Evolutionary conservation across 2,888 invertebrate genomes (phyloP).

Genomic region (Troides helena): DNA sequence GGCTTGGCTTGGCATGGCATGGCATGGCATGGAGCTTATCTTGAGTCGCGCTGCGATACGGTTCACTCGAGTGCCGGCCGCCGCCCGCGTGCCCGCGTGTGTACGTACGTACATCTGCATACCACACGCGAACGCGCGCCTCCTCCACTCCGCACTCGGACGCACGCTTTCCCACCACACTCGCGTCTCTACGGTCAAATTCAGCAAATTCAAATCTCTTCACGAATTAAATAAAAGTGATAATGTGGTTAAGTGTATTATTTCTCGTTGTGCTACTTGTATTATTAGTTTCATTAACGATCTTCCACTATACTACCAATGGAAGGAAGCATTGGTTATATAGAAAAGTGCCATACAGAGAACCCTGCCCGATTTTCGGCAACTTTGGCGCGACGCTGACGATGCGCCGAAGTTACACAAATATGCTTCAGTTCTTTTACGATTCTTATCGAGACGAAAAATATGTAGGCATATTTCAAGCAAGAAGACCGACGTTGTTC

Average conservation of each 20-base stretch:
- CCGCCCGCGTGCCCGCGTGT: constrained; percentile 39
- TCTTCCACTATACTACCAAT: constrained; percentile 63
- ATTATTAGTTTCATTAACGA: constrained; percentile 51
- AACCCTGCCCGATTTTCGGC: constrained; percentile 75
- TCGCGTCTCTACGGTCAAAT: constrained; percentile 10
- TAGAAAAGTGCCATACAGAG: constrained; percentile 67
- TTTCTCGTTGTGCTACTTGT: constrained; percentile 52
- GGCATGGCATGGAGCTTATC: constrained; percentile 61
- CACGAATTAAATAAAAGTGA: constrained; percentile 54
- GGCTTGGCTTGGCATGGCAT: constrained; percentile 30
- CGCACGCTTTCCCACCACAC: constrained; percentile 49
- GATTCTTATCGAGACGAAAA: constrained; percentile 56
- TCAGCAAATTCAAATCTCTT: background rate
- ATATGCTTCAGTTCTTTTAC: constrained; percentile 65
- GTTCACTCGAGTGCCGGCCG: constrained; percentile 59
- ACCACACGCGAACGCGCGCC: constrained; percentile 43
- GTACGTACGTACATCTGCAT: constrained; percentile 33
- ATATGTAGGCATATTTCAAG: constrained; percentile 72
- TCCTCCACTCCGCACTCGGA: constrained; percentile 58
- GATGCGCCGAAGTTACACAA: constrained; percentile 65
- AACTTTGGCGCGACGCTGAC: constrained; percentile 71
- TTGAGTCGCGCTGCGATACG: constrained; percentile 52
- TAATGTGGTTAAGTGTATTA: constrained; percentile 44
- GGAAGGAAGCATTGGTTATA: constrained; percentile 69
- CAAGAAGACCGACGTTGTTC: constrained; percentile 68